Conservation (phyloP, 2,113 vertebrate species). For the Geococcyx californianus region DNA sequence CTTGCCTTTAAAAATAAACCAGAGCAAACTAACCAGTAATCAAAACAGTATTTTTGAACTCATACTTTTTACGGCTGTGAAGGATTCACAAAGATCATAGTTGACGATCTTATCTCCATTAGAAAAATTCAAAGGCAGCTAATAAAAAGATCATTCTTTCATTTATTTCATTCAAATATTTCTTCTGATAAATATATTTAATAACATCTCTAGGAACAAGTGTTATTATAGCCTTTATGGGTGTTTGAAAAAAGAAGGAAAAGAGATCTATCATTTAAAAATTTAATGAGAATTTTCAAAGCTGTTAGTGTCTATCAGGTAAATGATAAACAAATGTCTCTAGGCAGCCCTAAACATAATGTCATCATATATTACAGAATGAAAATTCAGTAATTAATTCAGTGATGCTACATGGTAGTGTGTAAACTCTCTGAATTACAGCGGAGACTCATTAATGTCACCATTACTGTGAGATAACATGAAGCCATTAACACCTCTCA, state of each 20-base stretch:
- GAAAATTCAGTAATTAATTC: conserved; percentile 55
- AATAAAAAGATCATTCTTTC: not conserved
- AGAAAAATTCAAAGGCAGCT: not conserved
- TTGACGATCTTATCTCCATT: not conserved
- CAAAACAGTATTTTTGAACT: not conserved
- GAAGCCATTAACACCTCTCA: conserved; percentile 35
- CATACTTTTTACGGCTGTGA: not conserved
- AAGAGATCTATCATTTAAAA: conserved; percentile 25
- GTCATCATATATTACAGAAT: conserved; percentile 1
- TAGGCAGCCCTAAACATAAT: conserved; percentile 30
- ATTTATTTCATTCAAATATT: not conserved
- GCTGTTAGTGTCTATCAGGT: conserved; percentile 53
- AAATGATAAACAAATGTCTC: conserved; percentile 40
- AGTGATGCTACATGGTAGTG: not conserved
- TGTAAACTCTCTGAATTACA: conserved; percentile 32
- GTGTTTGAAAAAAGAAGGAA: conserved; percentile 7
- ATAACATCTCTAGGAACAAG: conserved; percentile 4
- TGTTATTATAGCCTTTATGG: not conserved
- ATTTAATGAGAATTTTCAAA: conserved; percentile 53
- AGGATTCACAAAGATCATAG: not conserved
- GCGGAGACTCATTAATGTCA: conserved; percentile 39
- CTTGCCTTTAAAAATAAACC: conserved; percentile 29
- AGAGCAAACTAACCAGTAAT: not conserved
- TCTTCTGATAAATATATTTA: conserved; percentile 28
- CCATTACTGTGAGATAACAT: conserved; percentile 10